Percentiles rank a stretch among this genome's conserved stretches.
These are phyloP conservation scores for Spisula subtruncata DNA, from an alignment of 2,888 invertebrate species.

Conservation along the genomic window DNA sequence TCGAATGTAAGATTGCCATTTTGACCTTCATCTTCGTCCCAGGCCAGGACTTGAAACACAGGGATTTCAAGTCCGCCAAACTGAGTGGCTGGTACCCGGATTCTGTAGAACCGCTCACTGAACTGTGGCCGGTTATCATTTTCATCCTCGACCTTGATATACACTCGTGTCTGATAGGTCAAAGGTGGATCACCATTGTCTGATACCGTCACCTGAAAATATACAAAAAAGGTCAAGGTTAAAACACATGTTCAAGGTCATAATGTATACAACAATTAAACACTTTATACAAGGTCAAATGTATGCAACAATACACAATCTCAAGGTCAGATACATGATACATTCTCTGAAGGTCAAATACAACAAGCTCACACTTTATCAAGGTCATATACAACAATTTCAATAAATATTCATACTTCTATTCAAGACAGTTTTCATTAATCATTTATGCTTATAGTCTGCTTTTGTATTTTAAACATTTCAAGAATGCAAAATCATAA, in stretches of 20 bases:
- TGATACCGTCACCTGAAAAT: slow-evolving; percentile 92
- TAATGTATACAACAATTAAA: neutral
- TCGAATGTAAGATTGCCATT: slow-evolving; percentile 92
- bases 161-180: slow-evolving; percentile 91
- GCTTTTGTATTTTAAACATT: too few species aligned
- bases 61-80: slow-evolving; percentile 71
- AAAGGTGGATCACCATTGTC: slow-evolving; percentile 93
- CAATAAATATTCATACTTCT: neutral
- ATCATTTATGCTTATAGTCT: neutral
- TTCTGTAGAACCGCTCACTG: slow-evolving; percentile 76
- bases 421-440: neutral
- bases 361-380: neutral
- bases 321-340: too few species aligned
- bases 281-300: neutral
- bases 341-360: too few species aligned
- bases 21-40: slow-evolving; percentile 84
- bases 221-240: slow-evolving; percentile 30
- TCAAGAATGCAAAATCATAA: neutral
- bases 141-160: slow-evolving; percentile 84
- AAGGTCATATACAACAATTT: neutral
- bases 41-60: slow-evolving; percentile 84
- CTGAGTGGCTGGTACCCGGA: slow-evolving; percentile 75
- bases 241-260: neutral
- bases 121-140: slow-evolving; percentile 86
- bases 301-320: too few species aligned